A percentile compares a stretch with the other conserved stretches of the same genome.
phyloP scores from a whole-genome alignment of 2,113 vertebrate species.

The Protobothrops flavoviridis region DNA sequence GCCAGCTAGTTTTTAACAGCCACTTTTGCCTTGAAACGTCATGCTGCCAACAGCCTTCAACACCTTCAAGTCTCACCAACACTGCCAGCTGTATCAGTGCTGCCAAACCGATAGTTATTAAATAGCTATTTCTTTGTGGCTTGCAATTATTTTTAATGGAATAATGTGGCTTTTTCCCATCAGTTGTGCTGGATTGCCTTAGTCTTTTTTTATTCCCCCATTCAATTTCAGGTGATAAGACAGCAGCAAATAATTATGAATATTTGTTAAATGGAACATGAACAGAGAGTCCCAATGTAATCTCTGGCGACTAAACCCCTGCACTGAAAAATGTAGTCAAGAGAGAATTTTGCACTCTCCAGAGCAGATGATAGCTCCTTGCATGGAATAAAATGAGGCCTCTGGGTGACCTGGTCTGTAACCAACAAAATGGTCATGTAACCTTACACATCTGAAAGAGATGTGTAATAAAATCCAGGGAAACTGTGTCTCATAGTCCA shows the following conservation, averaged over 20 bases:
- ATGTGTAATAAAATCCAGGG: neutral
- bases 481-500: neutral
- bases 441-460: neutral
- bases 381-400: neutral
- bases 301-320: neutral
- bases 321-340: neutral
- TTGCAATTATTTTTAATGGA: neutral
- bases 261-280: neutral
- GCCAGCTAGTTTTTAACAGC: neutral
- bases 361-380: neutral
- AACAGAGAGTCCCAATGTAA: neutral
- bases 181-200: neutral
- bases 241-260: neutral
- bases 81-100: neutral
- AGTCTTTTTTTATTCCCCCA: neutral
- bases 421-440: neutral
- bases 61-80: neutral
- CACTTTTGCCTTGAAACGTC: neutral
- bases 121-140: neutral
- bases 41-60: neutral
- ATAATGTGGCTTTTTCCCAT: neutral
- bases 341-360: neutral
- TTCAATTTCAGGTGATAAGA: neutral
- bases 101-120: neutral
- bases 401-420: neutral